phyloP scores from a whole-genome alignment of 37 sponge, comb jelly and placozoan genomes.

The Aphrocallistes beatrix region DNA sequence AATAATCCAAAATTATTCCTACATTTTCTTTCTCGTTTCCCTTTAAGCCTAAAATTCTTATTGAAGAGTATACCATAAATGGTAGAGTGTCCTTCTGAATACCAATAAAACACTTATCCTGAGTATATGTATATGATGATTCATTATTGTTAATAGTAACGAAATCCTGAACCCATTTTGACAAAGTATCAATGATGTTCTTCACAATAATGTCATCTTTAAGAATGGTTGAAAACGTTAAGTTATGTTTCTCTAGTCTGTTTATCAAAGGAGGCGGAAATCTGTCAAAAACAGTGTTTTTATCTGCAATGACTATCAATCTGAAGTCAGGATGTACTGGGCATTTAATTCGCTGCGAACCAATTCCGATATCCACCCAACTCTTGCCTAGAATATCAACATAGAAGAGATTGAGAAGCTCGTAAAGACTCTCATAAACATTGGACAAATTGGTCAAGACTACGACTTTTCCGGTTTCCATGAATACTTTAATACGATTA shows the following conservation, averaged over 20 bases:
- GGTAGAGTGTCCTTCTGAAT: background rate
- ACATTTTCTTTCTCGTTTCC: background rate
- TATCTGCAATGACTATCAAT: background rate
- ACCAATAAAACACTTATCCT: background rate
- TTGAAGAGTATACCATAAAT: background rate
- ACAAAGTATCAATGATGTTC: background rate
- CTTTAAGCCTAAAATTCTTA: background rate
- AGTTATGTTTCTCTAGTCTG: background rate
- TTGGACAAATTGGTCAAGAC: background rate
- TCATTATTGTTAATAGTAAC: background rate
- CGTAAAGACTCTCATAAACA: constrained; percentile 1
- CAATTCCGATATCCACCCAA: background rate
- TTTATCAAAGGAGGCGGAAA: background rate
- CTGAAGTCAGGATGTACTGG: background rate
- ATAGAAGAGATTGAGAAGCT: background rate
- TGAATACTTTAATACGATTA: background rate
- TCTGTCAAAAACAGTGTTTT: background rate
- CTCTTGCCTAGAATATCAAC: background rate
- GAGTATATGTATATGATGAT: background rate
- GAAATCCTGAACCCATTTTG: background rate
- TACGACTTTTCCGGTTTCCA: background rate
- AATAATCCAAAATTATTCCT: background rate
- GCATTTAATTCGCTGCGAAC: background rate
- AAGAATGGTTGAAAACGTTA: background rate
- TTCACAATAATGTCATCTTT: background rate